Evolutionary conservation across 2,797 vertebrate genomes (phyloP), one percentile per base, ranked within the genome.

Genomic region (Nyctibius grandis): DNA sequence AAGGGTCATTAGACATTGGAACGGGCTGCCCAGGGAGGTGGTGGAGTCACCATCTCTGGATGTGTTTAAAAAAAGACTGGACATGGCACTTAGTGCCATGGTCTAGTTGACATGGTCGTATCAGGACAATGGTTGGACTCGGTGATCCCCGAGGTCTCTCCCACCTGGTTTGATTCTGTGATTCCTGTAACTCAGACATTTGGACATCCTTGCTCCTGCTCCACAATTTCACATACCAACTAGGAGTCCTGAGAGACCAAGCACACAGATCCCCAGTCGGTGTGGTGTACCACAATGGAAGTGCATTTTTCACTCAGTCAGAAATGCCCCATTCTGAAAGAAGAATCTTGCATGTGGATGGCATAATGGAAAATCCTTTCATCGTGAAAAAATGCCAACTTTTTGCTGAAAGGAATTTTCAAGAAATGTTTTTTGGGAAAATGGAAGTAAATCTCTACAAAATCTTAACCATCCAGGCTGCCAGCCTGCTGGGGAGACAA

Each of bases 141-240:
- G n/a, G n/a, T n/a, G n/a, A n/a, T n/a, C n/a, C n/a, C n/a, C n/a
- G n/a, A n/a, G n/a, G n/a, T n/a, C n/a, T n/a, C n/a, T n/a, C n/a
- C n/a, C n/a, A n/a, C n/a, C n/a, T n/a, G n/a, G n/a, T n/a, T n/a
- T n/a, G n/a, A n/a, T n/a, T n/a, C n/a, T n/a, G n/a, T n/a, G n/a
- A n/a, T n/a, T n/a, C n/a, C n/a, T n/a, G n/a, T n/a, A n/a, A n/a
- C 15, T 65, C 54, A 64, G 50, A 15, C 33, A 33, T 0, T 0
- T 68, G 40, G 81, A 5, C 22, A 70, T 29, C 56, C 28, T 60
- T 93, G 12, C 9, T 70, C 5, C 64, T 59, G n/a, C n/a, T 85
- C 51, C 40, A 31, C 34, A 21, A 22, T 68, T 48, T 72, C 53
- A 48, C 9, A 29, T 23, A 36, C 6, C 25, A 61, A 0, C 13